phyloP scores from a whole-genome alignment of 1,140 invertebrate genomes.

The Drosophila fuyamai region DNA sequence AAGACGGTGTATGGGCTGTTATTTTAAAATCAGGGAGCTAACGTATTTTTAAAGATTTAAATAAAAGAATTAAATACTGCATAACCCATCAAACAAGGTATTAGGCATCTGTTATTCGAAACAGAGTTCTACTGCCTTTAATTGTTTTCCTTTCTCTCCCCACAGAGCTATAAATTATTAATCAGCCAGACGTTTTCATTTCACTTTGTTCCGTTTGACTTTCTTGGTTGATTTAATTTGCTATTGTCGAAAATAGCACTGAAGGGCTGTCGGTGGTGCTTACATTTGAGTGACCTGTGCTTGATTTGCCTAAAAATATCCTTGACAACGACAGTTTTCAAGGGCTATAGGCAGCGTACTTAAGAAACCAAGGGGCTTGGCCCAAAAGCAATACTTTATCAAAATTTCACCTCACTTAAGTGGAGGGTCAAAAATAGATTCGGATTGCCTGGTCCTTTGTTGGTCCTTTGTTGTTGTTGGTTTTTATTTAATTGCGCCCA shows the following conservation, averaged over 20 bases:
- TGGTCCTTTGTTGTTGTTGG: conserved; percentile 4
- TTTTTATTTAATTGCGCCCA: conserved; percentile 70
- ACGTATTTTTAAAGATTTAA: too few relatives aligned
- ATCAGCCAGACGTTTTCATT: conserved; percentile 50
- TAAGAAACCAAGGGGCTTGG: conserved; percentile 19
- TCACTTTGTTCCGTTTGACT: conserved; percentile 48
- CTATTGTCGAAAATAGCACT: conserved; percentile 34
- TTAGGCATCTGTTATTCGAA: conserved; percentile 4
- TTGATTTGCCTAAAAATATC: conserved; percentile 41
- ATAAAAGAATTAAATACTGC: not conserved
- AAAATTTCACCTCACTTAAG: conserved; percentile 31
- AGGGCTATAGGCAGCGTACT: conserved; percentile 5
- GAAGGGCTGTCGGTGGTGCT: conserved; percentile 10
- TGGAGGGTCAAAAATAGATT: conserved; percentile 38
- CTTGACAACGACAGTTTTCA: conserved; percentile 38
- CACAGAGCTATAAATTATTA: conserved; percentile 44
- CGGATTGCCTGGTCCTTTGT: not conserved
- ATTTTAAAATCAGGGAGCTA: too few relatives aligned
- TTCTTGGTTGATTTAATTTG: conserved; percentile 45
- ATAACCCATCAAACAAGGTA: not conserved
- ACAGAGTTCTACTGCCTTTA: conserved; percentile 18
- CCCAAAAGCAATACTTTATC: conserved; percentile 18
- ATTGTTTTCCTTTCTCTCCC: conserved; percentile 40
- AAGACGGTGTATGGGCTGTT: too few relatives aligned
- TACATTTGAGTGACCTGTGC: conserved; percentile 1